Percentiles rank a stretch among this genome's conserved stretches.
phyloP scores from a whole-genome alignment of 2,797 vertebrate species.

The Lacerta bilineata region DNA sequence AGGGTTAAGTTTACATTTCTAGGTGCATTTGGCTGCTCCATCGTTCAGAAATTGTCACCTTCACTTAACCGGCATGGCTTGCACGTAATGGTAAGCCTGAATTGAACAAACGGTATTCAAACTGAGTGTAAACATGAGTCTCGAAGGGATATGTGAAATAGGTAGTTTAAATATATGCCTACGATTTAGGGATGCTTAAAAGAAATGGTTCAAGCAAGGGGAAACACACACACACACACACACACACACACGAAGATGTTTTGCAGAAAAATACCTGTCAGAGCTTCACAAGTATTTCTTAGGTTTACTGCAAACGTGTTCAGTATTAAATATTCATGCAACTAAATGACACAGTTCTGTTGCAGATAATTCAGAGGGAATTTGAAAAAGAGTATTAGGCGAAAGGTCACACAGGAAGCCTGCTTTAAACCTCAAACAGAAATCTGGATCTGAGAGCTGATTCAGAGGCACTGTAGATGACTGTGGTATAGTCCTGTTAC shows the following conservation, averaged over 20 bases:
- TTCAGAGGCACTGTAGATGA: background rate
- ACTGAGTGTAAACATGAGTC: too few species aligned
- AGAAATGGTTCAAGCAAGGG: too few species aligned
- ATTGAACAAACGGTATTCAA: too few species aligned
- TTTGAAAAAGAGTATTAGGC: background rate
- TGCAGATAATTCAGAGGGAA: slow-evolving; percentile 10
- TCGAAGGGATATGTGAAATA: too few species aligned
- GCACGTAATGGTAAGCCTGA: too few species aligned
- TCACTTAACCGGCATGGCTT: background rate
- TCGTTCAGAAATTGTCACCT: background rate
- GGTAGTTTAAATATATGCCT: too few species aligned
- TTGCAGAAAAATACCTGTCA: slow-evolving; percentile 8
- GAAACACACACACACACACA: background rate
- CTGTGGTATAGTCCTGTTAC: background rate
- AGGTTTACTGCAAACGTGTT: slow-evolving; percentile 29
- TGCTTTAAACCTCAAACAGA: slow-evolving; percentile 11
- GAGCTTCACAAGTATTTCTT: slow-evolving; percentile 31
- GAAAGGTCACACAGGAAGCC: slow-evolving; percentile 21
- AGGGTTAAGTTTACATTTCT: background rate
- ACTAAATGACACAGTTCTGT: slow-evolving; percentile 15
- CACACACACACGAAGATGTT: background rate
- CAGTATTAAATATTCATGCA: slow-evolving; percentile 30
- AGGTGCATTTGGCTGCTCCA: background rate
- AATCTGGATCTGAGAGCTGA: background rate
- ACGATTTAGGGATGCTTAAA: too few species aligned